A percentile compares a stretch with the other conserved stretches of the same genome.
phyloP scores from a whole-genome alignment of 2,888 invertebrate species.

The Chydorus sphaericus region DNA sequence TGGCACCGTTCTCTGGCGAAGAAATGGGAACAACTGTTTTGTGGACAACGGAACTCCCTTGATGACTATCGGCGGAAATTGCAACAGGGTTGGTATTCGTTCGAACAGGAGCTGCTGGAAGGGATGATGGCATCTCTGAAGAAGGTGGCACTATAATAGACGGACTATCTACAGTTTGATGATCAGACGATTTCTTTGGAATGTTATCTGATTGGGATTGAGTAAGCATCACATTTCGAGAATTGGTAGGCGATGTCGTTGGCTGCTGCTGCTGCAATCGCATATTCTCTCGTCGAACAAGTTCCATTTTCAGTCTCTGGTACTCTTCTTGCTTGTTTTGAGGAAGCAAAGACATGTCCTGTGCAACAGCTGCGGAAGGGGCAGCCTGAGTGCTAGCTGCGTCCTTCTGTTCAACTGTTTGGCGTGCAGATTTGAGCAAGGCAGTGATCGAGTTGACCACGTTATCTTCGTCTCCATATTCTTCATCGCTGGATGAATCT shows the following conservation, averaged over 20 bases:
- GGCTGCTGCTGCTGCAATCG: neutral
- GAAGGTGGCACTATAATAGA: too few relatives aligned
- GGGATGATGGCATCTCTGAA: too few relatives aligned
- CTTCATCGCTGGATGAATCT: constrained; percentile 10
- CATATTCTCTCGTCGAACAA: neutral
- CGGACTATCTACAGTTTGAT: too few relatives aligned
- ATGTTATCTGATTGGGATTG: neutral
- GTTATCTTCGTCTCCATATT: neutral
- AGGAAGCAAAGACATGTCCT: neutral
- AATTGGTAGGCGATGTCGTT: too few relatives aligned
- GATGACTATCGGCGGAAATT: too few relatives aligned
- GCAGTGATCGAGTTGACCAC: neutral
- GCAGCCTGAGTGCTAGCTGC: neutral
- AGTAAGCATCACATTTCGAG: too few relatives aligned
- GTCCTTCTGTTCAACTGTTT: neutral
- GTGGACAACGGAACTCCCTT: too few relatives aligned
- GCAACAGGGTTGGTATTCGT: too few relatives aligned
- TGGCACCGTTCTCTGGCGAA: too few relatives aligned
- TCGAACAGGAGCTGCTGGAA: too few relatives aligned
- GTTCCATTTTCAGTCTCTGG: neutral
- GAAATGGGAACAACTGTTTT: too few relatives aligned
- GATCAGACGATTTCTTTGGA: neutral
- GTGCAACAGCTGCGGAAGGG: too few relatives aligned
- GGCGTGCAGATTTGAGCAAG: neutral
- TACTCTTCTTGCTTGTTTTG: constrained; percentile 9